Evolutionary conservation across 2,113 vertebrate genomes (phyloP).

Genomic region (Coptodon rendalli): DNA sequence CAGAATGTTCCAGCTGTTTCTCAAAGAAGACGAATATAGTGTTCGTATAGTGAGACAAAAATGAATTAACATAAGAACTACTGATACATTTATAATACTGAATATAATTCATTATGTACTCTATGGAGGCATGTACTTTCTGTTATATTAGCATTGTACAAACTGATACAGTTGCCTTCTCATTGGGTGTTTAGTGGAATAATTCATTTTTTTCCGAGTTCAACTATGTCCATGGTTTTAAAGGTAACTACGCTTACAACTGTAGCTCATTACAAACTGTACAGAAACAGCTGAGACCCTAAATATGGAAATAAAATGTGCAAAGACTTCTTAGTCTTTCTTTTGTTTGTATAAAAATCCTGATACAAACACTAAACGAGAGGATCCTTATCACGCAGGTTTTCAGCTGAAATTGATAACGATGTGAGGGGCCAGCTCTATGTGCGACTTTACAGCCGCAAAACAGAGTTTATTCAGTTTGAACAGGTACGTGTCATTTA

Average conservation of each 20-base stretch:
- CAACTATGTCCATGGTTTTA: neutral
- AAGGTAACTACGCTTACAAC: neutral
- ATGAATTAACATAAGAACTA: accelerated
- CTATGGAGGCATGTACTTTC: neutral
- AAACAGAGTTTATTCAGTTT: slow-evolving; percentile 10
- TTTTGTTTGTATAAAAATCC: neutral
- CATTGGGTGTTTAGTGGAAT: neutral
- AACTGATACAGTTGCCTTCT: neutral
- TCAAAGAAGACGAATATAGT: neutral
- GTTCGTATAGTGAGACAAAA: neutral
- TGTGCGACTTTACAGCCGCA: neutral
- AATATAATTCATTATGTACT: neutral
- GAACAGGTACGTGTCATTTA: neutral
- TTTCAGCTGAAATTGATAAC: neutral
- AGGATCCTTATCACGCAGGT: neutral
- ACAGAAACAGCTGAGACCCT: neutral
- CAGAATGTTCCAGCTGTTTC: neutral
- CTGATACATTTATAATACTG: neutral
- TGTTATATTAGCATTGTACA: neutral
- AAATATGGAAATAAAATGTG: neutral
- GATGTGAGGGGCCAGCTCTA: neutral
- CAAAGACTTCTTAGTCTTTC: neutral
- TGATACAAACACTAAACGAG: accelerated
- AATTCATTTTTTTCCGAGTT: neutral
- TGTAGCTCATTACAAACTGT: neutral